Evolutionary conservation across 1,140 invertebrate genomes (phyloP), one percentile per base, ranked within the genome.

Genomic region (Littorina saxatilis): DNA sequence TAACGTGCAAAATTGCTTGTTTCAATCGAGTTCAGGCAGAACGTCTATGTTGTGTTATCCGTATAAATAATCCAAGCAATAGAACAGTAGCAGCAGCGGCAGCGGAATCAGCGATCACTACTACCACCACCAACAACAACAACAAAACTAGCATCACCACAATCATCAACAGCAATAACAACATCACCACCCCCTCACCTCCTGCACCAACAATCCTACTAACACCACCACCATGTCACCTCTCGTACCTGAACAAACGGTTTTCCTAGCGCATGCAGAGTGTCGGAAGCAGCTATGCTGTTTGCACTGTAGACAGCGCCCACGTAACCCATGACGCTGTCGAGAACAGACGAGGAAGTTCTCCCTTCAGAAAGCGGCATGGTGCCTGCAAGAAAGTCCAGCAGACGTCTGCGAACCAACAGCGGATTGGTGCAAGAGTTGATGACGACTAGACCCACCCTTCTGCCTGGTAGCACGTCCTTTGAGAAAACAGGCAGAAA

Each of bases 321-420:
- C 40, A 86, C 68, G 35, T 68, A 82, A 5, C 84, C 84, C 29
- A 85, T n/a, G 3, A 85, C 76, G 43, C 55, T 79, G 29, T 70
- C 40, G 7, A 39, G 55, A n/a, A 85, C n/a, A 0, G 95, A 94
- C 84, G 95, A 95, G 94, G 95, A 89, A 85, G 94, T 94, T n/a
- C 94, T n/a, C 0, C 29, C 89, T 40, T 93, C 90, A 40, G 94
- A 87, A 23, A 50, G 61, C 7, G 50, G 13, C 40, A 68, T 9
- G 3, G 40, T 43, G 35, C 58, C 61, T 0, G 61, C 50, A 63
- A 11, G 37, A 4, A 79, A 43, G 1, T 68, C 27, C 35, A 66
- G n/a, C 23, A 79, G 61, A 9, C 40, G 23, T 15, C 70, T 35
- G 13, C 63, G 37, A 29, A 68, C 27, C 5, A 68, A 20, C 43